Evolutionary conservation across 2,113 vertebrate species (phyloP).

Genomic region (Ranitomeya imitator): DNA sequence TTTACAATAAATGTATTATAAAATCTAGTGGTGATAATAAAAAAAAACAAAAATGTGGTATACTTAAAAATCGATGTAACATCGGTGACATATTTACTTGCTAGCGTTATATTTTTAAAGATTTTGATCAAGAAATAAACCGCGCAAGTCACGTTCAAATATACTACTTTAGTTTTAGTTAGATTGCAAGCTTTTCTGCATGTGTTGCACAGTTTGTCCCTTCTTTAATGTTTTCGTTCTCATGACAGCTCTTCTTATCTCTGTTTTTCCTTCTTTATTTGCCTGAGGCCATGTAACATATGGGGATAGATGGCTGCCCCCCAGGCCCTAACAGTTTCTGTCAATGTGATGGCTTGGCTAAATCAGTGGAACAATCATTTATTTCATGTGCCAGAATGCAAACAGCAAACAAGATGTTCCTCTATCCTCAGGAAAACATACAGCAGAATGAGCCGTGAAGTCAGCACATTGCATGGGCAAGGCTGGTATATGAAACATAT

Average conservation of each 20-base stretch:
- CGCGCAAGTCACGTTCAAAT: neutral
- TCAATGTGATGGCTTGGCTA: neutral
- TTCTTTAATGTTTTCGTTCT: neutral
- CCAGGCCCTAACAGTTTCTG: neutral
- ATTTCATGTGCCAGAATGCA: constrained; percentile 1
- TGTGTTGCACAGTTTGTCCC: neutral
- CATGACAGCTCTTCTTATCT: constrained; percentile 1
- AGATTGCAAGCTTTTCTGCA: neutral
- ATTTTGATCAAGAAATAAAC: neutral
- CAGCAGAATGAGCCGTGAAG: neutral
- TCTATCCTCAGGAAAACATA: neutral
- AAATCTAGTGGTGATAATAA: neutral
- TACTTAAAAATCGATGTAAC: neutral
- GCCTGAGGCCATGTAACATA: constrained; percentile 11
- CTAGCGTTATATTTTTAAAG: neutral
- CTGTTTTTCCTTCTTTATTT: constrained; percentile 5
- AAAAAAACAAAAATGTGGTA: neutral
- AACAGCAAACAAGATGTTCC: constrained; percentile 13
- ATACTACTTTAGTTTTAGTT: neutral
- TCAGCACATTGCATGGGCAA: neutral
- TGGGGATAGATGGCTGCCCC: neutral
- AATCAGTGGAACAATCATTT: constrained; percentile 4
- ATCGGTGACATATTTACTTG: neutral
- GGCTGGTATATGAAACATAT: neutral
- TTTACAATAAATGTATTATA: neutral